A percentile compares a stretch with the other conserved stretches of the same genome.
These are phyloP conservation scores for Aromia moschata DNA, from an alignment of 2,888 invertebrate genomes.

Conservation along the genomic window DNA sequence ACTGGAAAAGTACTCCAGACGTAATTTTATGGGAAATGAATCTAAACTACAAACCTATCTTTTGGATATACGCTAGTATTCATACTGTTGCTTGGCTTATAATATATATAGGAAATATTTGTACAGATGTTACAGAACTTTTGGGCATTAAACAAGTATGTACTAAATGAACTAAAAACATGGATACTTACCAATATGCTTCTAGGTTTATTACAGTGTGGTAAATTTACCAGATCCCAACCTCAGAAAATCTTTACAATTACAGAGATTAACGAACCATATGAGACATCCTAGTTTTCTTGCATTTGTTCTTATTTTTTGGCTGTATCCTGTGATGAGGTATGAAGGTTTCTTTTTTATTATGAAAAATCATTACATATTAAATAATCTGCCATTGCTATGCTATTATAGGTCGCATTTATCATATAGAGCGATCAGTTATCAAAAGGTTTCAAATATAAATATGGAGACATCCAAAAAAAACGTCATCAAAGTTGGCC, in stretches of 20 bases:
- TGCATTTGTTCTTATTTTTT: slow-evolving; percentile 67
- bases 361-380: too few species aligned
- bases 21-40: slow-evolving; percentile 68
- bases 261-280: slow-evolving; percentile 66
- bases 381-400: too few species aligned
- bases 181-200: slow-evolving; percentile 11
- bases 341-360: too few species aligned
- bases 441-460: too few species aligned
- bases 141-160: slow-evolving; percentile 69
- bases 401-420: too few species aligned
- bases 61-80: slow-evolving; percentile 64
- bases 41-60: slow-evolving; percentile 61
- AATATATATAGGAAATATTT: slow-evolving; percentile 70
- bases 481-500: too few species aligned
- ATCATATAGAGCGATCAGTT: too few species aligned
- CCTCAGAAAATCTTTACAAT: slow-evolving; percentile 65
- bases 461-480: too few species aligned
- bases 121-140: slow-evolving; percentile 71
- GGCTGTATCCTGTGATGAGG: slow-evolving; percentile 71
- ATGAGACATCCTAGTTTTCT: slow-evolving; percentile 73
- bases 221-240: slow-evolving; percentile 65
- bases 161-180: too few species aligned
- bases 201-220: slow-evolving; percentile 67
- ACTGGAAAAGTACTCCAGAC: slow-evolving; percentile 66
- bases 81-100: slow-evolving; percentile 68